Conservation (phyloP, 2,888 invertebrate genomes). For the Heliothis peltigera region DNA sequence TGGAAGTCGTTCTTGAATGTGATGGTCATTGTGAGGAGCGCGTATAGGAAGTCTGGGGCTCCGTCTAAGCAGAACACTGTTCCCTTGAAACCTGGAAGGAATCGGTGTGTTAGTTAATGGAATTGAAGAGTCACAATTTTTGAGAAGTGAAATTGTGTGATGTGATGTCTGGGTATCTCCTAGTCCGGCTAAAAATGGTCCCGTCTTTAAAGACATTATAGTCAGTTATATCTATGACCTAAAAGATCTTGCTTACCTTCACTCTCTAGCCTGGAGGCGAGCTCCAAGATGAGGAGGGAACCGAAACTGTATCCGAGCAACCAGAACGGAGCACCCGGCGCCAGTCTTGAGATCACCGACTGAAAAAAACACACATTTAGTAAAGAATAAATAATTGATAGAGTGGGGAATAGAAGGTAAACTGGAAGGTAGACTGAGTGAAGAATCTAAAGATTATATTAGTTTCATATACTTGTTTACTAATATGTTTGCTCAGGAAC, state of each 20-base stretch:
- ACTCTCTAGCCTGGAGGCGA: conserved; percentile 92
- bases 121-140: neutral
- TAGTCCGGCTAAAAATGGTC: too few species aligned
- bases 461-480: too few species aligned
- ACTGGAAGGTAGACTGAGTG: too few species aligned
- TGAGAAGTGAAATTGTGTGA: neutral
- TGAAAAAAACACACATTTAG: conserved; percentile 73
- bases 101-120: neutral
- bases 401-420: too few species aligned
- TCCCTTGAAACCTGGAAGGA: conserved; percentile 85
- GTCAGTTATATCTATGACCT: neutral
- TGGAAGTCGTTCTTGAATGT: conserved; percentile 81
- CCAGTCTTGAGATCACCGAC: conserved; percentile 90
- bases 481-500: too few species aligned
- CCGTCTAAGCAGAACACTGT: conserved; percentile 95
- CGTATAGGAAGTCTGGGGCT: conserved; percentile 92
- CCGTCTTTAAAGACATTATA: too few species aligned
- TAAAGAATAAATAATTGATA: neutral
- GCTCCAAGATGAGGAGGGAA: conserved; percentile 93
- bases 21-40: conserved; percentile 86
- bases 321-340: conserved; percentile 91
- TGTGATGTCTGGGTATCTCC: too few species aligned
- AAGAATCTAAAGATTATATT: too few species aligned
- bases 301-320: conserved; percentile 98
- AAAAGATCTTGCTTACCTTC: conserved; percentile 84